Evolutionary conservation across 35 echinoderm and acorn worm species (phyloP).

Genomic region (Stichopus chloronotus): DNA sequence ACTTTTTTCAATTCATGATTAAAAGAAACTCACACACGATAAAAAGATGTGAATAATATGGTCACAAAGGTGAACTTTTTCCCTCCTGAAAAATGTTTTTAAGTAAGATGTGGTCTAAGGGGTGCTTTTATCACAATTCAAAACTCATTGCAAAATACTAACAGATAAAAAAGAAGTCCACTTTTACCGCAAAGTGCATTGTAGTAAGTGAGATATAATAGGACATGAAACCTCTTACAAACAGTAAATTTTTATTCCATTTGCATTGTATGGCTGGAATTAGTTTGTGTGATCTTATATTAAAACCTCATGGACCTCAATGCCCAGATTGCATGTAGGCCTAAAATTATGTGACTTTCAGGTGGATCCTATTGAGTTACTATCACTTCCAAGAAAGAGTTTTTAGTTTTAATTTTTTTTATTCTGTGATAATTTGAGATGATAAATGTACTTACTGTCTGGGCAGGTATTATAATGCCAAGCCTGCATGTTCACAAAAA

Average conservation of each 20-base stretch:
- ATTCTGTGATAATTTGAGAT: too few species aligned
- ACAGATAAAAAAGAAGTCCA: background rate
- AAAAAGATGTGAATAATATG: background rate
- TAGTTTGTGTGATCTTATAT: too few species aligned
- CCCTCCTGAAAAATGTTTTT: background rate
- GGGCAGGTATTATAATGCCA: too few species aligned
- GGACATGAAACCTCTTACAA: background rate
- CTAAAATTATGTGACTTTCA: slow-evolving; percentile 2
- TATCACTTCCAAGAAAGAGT: background rate
- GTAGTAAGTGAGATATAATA: background rate
- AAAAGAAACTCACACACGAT: background rate
- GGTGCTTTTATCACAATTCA: background rate
- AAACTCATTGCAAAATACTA: background rate
- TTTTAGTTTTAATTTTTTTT: too few species aligned
- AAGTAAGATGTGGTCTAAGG: background rate
- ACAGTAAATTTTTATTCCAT: background rate
- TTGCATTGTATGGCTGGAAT: background rate
- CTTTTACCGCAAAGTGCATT: background rate
- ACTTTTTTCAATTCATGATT: slow-evolving; percentile 5
- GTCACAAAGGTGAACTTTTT: background rate
- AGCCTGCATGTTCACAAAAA: too few species aligned
- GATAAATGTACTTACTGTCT: too few species aligned
- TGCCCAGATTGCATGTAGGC: background rate
- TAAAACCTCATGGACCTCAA: background rate
- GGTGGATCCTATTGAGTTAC: background rate